Base-by-base conservation (phyloP, 2,797 vertebrate species). In the Clarias fuscus region DNA sequence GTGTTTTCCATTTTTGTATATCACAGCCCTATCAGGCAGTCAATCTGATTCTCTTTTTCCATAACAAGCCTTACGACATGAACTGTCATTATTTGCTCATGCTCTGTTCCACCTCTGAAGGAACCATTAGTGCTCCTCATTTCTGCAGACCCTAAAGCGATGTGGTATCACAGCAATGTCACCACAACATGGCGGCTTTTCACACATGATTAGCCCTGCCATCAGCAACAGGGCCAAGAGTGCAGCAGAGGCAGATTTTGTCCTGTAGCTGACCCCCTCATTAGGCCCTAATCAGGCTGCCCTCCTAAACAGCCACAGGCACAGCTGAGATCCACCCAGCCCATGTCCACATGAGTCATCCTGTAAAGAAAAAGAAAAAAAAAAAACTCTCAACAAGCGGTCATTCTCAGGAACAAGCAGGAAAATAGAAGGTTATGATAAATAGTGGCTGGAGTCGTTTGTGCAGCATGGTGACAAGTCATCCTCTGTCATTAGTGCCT, bases 201-300 rank as follows among this genome's bases (percentile, higher is more conserved):
- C 87, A 91, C 85, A 70, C 85, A 86, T 79, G 86, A 91, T 90
- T 90, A 89, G 86, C 70, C 65, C 73, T 80, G 80, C 86, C 85
- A 89, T 83, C 83, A 82, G 76, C 83, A 78, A 67, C 71, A 75
- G 62, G 82, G 77, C 75, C 27, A 56, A 85, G 62, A 82, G 77
- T 71, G 78, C 82, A 82, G 78, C 86, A 81, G 40, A 73, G 70
- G 87, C 86, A 90, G 85, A 84, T 87, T 88, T 87, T 87, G 87
- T 87, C 84, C 86, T 77, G 84, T 87, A 78, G 82, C 79, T 90
- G 90, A 91, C 87, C 89, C 78, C 64, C 83, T 90, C 85, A 84
- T 86, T 85, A 87, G 86, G 73, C 56, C 70, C 77, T 89, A 89
- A 89, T 90, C 88, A 83, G 87, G 78, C 67, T 83, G 76, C 64